A percentile compares a stretch with the other conserved stretches of the same genome.
These are phyloP conservation scores for Trissolcus basalis DNA, from an alignment of 1,140 invertebrate genomes.

Conservation along the genomic window DNA sequence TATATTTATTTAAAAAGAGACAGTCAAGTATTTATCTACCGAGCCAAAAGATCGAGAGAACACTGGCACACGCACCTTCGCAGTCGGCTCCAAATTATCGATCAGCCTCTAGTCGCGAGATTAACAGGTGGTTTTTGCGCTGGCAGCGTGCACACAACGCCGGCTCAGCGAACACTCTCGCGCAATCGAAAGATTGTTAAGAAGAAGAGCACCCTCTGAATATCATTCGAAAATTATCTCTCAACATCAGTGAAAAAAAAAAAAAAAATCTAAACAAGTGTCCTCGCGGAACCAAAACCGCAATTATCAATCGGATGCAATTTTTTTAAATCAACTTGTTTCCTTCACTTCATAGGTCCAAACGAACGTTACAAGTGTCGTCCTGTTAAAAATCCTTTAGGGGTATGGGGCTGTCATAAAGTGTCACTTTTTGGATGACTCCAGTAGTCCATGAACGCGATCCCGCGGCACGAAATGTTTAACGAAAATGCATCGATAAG, in stretches of 20 bases:
- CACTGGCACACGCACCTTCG: slow-evolving; percentile 4
- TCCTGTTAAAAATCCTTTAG: not conserved
- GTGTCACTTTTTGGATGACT: slow-evolving; percentile 38
- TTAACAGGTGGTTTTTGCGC: slow-evolving; percentile 54
- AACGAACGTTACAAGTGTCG: too few species aligned
- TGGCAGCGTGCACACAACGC: slow-evolving; percentile 21
- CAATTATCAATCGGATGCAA: too few species aligned
- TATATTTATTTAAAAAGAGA: not conserved
- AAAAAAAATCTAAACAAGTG: too few species aligned
- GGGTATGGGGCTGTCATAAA: not conserved
- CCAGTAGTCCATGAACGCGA: slow-evolving; percentile 2
- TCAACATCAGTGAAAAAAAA: too few species aligned
- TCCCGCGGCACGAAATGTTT: slow-evolving; percentile 29
- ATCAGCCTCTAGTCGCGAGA: slow-evolving; percentile 37
- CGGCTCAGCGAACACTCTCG: slow-evolving; percentile 18
- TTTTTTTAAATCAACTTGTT: too few species aligned
- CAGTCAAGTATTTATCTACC: not conserved
- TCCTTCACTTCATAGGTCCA: too few species aligned
- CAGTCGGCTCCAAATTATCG: slow-evolving; percentile 33
- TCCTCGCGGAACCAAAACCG: too few species aligned
- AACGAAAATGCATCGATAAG: slow-evolving; percentile 50
- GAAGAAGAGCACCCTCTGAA: not conserved
- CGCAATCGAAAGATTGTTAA: not conserved
- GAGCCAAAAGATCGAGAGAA: slow-evolving; percentile 3
- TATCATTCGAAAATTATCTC: not conserved